Base-by-base conservation (phyloP, 2,797 vertebrate genomes). In the Brachyrhaphis roseni region DNA sequence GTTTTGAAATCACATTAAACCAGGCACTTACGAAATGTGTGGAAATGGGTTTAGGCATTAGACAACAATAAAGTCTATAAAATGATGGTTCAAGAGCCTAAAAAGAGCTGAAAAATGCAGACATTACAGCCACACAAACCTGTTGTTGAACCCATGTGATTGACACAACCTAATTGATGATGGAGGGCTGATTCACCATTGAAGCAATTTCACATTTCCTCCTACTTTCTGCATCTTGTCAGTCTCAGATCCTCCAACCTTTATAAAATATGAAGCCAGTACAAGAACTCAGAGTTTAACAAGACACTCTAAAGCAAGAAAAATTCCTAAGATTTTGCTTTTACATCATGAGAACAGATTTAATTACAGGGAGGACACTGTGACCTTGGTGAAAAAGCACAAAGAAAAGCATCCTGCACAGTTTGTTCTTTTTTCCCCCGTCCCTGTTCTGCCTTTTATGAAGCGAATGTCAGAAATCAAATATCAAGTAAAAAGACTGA, bases 401-500 rank as follows among this genome's bases (percentile, higher is more conserved):
- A 70, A 70, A n/a, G 39, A 45, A n/a, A 6, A 45, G 12, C 66
- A 43, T 70, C 66, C 39, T 70, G 66, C 41, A 5, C 66, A 5
- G 41, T 41, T 26, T 70, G 10, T 43, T 26, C 34, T 43, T 2
- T 64, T 7, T 13, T n/a, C 74, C 70, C 75, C 20, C 15, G 39
- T 49, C 23, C 51, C 23, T 34, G 16, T 68, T 28, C 45, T 82
- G 8, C 71, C 59, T 78, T 49, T 41, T 16, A 39, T 45, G 18
- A 45, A 70, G 15, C n/a, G 6, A 75, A 31, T 46, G 43, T 64
- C 57, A 3, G 76, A 83, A 86, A 86, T 49, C 51, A 82, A 47
- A 76, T 62, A 78, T 47, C 51, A 70, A 77, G 55, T 51, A 20
- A 74, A 82, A 68, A 79, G 28, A 87, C 55, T 82, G 86, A 77